Evolutionary conservation across 2,888 invertebrate genomes (phyloP).

Genomic region (Patella pellucida): DNA sequence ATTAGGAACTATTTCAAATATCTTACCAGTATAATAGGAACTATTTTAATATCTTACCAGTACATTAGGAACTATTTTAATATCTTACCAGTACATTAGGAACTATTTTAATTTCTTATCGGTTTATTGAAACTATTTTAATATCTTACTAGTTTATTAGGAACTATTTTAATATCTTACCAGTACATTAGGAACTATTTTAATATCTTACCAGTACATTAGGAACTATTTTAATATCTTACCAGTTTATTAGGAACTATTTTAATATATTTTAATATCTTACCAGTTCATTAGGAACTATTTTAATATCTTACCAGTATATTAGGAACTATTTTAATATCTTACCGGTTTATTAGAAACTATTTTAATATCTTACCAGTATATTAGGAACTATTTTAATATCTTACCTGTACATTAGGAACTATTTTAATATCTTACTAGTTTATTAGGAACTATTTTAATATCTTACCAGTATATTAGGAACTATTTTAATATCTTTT

Average conservation of each 20-base stretch:
- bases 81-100: slow-evolving; percentile 60
- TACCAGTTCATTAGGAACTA: too few relatives aligned
- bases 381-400: too few relatives aligned
- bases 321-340: too few relatives aligned
- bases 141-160: slow-evolving; percentile 35
- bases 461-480: slow-evolving; percentile 58
- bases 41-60: not conserved
- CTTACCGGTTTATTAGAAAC: too few relatives aligned
- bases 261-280: too few relatives aligned
- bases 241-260: too few relatives aligned
- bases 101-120: slow-evolving; percentile 56
- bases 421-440: not conserved
- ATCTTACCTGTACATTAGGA: not conserved
- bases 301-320: too few relatives aligned
- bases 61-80: not conserved
- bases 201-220: too few relatives aligned
- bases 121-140: slow-evolving; percentile 53
- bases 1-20: not conserved
- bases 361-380: too few relatives aligned
- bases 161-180: slow-evolving; percentile 18
- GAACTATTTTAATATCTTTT: slow-evolving; percentile 55
- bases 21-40: not conserved
- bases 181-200: too few relatives aligned
- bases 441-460: too few relatives aligned
- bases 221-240: too few relatives aligned